Evolutionary conservation across 2,797 vertebrate genomes (phyloP), one percentile per base, ranked within the genome.

Genomic region (Uromys caudimaculatus): DNA sequence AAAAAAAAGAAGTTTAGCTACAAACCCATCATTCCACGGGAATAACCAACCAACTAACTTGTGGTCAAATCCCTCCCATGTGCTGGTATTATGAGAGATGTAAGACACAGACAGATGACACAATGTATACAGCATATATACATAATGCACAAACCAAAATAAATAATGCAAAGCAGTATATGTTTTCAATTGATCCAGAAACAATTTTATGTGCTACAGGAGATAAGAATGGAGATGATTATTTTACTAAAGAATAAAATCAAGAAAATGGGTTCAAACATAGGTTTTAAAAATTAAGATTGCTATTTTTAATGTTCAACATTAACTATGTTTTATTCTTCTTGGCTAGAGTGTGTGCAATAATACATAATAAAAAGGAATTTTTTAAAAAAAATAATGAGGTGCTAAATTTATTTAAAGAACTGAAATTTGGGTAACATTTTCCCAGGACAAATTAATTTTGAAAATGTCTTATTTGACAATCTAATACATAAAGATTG

Each of bases 1-100:
- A 83, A 24, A 44, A 86, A 90, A 77, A 93, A 75, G 6, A 93
- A 94, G 50, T 92, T 97, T 85, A 96, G 93, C 71, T 96, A 89
- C 23, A 96, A 95, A 95, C 24, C 79, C 52, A 96, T 88, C 38
- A 38, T 91, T 96, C 78, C 47, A 64, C 1, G 56, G 58, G 89
- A 92, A 96, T 23, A 81, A 88, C 19, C 38, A 95, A 85, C 47
- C 52, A 88, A 67, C 52, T 29, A 89, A 44, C 38, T 10, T 44
- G 77, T 32, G 47, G 81, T 83, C 78, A 96, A 96, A 83, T 56
- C 52, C 50, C 69, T 96, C 52, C 78, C 91, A 38, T 76, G 17
- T 71, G 44, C 13, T 87, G 64, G 52, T 1, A 90, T 14, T 17
- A 2, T n/a, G 60, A 77, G 38, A 94, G 71, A 86, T 13, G 35